Conservation (phyloP, 2,797 vertebrate genomes). For the Threskiornis aethiopicus region DNA sequence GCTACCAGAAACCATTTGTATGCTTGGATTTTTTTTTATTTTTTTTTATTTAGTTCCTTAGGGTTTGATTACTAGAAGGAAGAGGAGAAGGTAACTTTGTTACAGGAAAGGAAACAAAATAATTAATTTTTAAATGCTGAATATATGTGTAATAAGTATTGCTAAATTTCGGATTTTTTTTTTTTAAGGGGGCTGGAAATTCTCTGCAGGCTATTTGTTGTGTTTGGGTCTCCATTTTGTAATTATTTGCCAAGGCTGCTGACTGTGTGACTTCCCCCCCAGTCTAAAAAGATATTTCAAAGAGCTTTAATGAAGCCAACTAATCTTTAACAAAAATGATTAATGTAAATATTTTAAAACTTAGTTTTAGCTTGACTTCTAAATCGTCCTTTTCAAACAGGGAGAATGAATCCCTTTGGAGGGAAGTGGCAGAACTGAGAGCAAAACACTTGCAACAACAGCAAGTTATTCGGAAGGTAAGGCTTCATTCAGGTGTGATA, state of each 20-base stretch:
- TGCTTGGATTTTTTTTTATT: too few relatives aligned
- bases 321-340: not conserved
- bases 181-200: not conserved
- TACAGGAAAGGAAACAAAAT: not conserved
- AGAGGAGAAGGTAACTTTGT: not conserved
- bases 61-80: not conserved
- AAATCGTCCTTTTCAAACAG: constrained; percentile 71
- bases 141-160: not conserved
- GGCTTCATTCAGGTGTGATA: accelerated
- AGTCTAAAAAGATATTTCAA: not conserved
- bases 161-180: not conserved
- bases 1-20: not conserved
- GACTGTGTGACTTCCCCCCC: not conserved
- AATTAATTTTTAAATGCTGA: not conserved
- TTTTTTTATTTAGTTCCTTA: not conserved
- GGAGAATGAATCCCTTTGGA: constrained; percentile 95
- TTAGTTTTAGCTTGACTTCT: not conserved
- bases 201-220: not conserved
- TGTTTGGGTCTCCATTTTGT: not conserved
- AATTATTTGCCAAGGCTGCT: not conserved
- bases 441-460: constrained; percentile 94
- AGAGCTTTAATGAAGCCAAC: not conserved
- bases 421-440: constrained; percentile 90
- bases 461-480: constrained; percentile 94
- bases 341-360: not conserved